Base-by-base conservation (phyloP, 92 coral and sea anemone genomes). In the Umimayanthus kanabou region DNA sequence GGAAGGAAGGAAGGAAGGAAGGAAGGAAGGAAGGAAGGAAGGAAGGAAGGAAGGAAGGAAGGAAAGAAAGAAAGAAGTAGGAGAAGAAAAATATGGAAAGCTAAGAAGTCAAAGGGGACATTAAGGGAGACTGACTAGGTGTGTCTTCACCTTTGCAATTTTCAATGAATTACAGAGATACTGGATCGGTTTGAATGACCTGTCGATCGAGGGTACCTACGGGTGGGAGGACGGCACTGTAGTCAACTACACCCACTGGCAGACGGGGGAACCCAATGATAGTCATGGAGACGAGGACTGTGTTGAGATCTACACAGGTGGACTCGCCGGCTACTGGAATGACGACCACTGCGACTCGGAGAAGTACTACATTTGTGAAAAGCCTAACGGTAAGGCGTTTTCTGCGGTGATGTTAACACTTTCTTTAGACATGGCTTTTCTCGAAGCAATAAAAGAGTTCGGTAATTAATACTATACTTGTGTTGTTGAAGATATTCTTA, bases 121-220 rank as follows among this genome's bases (percentile, higher is more conserved):
- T 33, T 33, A 33, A 33, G 37, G 37, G 37, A 33, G 37, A 2
- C 37, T 33, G 37, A 33, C 37, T 33, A 33, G 2, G 37, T 33
- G 37, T 33, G 37, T 33, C 37, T 33, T 33, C 37, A 33, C 37
- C 37, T 33, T 33, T 33, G 37, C 26, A 26, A 11, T 23, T 72
- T 72, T 23, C 39, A 65, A 39, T 40, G 29, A 40, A 23, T 84
- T 75, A 40, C 84, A 96, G 97, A 79, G 88, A 22, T 88, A 83
- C 83, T 96, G 99, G 99, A 96, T 96, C 29, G 99, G 99, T 6
- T 91, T 94, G 10, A 92, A 49, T 74, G 98, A 96, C 89, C n/a
- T 75, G 66, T 80, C 88, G 2, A 87, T 82, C 30, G 95, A 95
- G 61, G 95, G 98, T 15, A 85, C 74, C 6, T 96, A 79, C 88